These are phyloP conservation scores for Antedon bifida DNA, from an alignment of 35 echinoderm and acorn worm species.

Conservation along the genomic window DNA sequence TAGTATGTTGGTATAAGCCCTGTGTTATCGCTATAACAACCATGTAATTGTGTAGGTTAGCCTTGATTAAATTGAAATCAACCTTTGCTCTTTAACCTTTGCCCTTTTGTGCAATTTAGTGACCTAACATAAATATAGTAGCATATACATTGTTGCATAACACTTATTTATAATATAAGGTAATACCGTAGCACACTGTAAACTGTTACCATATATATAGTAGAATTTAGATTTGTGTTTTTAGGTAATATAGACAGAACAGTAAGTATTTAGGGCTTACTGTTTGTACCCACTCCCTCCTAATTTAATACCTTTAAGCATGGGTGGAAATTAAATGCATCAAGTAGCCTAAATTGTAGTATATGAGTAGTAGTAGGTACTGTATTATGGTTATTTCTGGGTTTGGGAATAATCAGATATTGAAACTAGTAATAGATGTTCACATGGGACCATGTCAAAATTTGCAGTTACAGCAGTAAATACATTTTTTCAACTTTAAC, in stretches of 20 bases:
- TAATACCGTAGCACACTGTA: not conserved
- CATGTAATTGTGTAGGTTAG: not conserved
- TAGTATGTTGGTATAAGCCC: not conserved
- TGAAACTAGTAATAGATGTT: no score
- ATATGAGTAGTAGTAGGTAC: no score
- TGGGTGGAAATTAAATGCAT: no score
- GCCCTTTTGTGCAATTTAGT: not conserved
- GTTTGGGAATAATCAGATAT: no score
- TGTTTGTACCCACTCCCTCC: no score
- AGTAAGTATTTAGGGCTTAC: not conserved
- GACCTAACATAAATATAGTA: not conserved
- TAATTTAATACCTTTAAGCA: no score
- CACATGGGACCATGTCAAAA: no score
- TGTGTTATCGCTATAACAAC: no score
- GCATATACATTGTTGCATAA: not conserved
- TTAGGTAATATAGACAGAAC: not conserved
- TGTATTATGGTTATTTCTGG: no score
- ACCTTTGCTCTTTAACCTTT: not conserved
- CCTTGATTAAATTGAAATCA: not conserved
- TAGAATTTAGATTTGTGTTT: not conserved
- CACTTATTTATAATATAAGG: not conserved
- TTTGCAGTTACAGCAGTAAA: no score
- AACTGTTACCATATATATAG: not conserved
- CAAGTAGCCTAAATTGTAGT: no score
- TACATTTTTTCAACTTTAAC: no score